phyloP scores from a whole-genome alignment of 2,888 invertebrate genomes.

The Leucophenga montana region DNA sequence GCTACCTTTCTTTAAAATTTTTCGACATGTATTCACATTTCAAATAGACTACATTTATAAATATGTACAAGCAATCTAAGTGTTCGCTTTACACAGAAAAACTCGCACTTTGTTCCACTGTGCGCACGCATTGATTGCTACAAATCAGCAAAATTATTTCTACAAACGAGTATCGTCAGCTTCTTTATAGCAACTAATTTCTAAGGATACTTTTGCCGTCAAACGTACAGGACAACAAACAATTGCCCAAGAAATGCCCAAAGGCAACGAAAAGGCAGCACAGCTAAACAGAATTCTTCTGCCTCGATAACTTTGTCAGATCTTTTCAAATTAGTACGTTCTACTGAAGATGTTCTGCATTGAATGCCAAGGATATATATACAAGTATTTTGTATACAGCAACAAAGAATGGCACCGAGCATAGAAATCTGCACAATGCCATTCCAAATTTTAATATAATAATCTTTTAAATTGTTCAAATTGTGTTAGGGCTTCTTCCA shows the following conservation, averaged over 20 bases:
- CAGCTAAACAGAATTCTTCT: slow-evolving; percentile 6
- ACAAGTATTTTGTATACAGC: neutral
- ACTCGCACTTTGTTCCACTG: slow-evolving; percentile 6
- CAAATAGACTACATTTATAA: too few species aligned
- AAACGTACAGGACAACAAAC: slow-evolving; percentile 5
- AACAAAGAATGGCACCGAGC: slow-evolving; percentile 5
- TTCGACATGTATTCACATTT: too few species aligned
- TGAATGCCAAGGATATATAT: slow-evolving; percentile 27
- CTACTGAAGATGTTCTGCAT: slow-evolving; percentile 33
- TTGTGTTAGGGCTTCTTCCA: slow-evolving; percentile 39
- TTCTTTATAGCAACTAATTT: slow-evolving; percentile 18
- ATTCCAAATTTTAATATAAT: slow-evolving; percentile 59
- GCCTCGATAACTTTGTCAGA: slow-evolving; percentile 11
- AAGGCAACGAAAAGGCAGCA: slow-evolving; percentile 50
- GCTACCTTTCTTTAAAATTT: too few species aligned
- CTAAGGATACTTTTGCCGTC: neutral
- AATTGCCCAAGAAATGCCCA: slow-evolving; percentile 39
- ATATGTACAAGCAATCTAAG: neutral
- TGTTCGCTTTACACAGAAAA: neutral
- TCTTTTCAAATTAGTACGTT: slow-evolving; percentile 25
- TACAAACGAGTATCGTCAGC: slow-evolving; percentile 9
- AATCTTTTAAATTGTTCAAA: slow-evolving; percentile 66
- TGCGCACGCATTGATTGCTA: neutral
- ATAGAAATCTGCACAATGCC: slow-evolving; percentile 14
- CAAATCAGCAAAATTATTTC: slow-evolving; percentile 4